Evolutionary conservation across 92 coral and sea anemone genomes (phyloP), one percentile per base, ranked within the genome.

Genomic region (Epizoanthus scotinus): DNA sequence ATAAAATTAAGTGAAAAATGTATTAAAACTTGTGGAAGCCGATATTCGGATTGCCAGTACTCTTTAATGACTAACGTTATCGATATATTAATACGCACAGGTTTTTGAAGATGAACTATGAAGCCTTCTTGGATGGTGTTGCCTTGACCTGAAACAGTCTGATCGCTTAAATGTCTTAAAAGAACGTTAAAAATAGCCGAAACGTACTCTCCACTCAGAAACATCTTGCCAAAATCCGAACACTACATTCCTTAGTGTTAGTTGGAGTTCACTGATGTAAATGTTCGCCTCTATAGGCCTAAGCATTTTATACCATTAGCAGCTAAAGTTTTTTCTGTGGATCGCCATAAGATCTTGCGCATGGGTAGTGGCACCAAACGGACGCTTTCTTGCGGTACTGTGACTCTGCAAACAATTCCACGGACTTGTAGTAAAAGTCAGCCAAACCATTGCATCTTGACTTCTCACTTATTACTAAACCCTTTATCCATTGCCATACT

Each of bases 281-380:
- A 20, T 58, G 4, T 4, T 1, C 4, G 4, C 36, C 36, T 1
- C 1, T 31, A 31, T 1, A 34, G 2, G 40, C 40, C 40, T 59
- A 59, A 27, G 26, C 8, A 6, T 21, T 20, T 61, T 26, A 22
- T 61, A 3, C 15, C 10, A 61, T 13, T 21, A 12, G 24, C 36
- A 24, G 28, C 67, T 61, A 70, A 70, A 74, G 31, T 3, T 54
- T 73, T 27, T 14, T 47, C 2, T 55, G 53, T 0, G 91, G 91
- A 57, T 78, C 77, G 15, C 94, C 91, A 34, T 40, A 68, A 8
- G 52, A 49, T 21, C 71, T 70, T 38, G 85, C 87, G 78, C 98
- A 94, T 1, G 82, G 55, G 24, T 82, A 60, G 17, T 36, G 58
- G 64, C 95, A 94, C 96, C 98, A 94, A 12, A 28, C 6, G 1